Evolutionary conservation across 2,797 vertebrate genomes (phyloP).

Genomic region (Lacerta bilineata): DNA sequence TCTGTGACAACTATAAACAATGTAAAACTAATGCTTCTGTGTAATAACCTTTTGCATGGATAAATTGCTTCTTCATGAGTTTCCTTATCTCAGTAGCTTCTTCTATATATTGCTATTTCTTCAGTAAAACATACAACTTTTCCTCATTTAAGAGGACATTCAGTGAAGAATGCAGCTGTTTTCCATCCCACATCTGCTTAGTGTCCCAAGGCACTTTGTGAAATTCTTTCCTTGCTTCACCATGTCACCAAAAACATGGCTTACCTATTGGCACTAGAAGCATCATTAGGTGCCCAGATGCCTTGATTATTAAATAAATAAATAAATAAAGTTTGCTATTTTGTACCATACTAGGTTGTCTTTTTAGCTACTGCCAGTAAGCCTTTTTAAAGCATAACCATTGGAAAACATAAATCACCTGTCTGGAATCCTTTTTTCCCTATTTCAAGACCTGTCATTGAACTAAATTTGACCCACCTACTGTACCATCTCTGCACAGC

Average conservation of each 20-base stretch:
- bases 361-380: not conserved
- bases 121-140: not conserved
- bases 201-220: not conserved
- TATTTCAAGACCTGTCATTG: slow-evolving; percentile 50
- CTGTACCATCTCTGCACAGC: slow-evolving; percentile 59
- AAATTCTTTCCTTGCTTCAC: not conserved
- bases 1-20: too few relatives aligned
- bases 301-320: not conserved
- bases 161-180: not conserved
- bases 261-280: not conserved
- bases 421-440: slow-evolving; percentile 36
- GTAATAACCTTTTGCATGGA: too few relatives aligned
- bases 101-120: not conserved
- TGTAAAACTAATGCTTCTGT: too few relatives aligned
- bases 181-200: too few relatives aligned
- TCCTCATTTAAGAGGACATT: not conserved
- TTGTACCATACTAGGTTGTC: not conserved
- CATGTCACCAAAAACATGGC: not conserved
- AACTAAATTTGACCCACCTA: slow-evolving; percentile 70
- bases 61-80: too few relatives aligned
- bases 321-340: too few relatives aligned
- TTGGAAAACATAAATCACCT: slow-evolving; percentile 37
- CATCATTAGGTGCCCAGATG: not conserved
- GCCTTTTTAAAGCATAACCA: slow-evolving; percentile 23
- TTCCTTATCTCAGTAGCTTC: too few relatives aligned